Conservation (phyloP, 2,888 invertebrate species). For the Mythimna loreyi region DNA sequence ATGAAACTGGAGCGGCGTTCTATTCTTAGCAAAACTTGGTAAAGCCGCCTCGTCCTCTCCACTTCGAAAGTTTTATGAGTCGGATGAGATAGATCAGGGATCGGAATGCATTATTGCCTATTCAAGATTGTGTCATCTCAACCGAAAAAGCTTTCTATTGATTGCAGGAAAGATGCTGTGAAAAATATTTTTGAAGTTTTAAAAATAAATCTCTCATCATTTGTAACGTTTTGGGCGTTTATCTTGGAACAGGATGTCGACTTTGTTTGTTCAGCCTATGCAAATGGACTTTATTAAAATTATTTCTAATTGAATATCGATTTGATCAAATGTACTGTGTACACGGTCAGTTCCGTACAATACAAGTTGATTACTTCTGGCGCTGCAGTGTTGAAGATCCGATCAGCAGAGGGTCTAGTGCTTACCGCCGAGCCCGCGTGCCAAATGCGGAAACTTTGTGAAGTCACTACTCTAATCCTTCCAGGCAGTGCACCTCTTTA, state of each 20-base stretch:
- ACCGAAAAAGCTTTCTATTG: conserved; percentile 50
- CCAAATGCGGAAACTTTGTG: conserved; percentile 81
- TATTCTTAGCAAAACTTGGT: conserved; percentile 78
- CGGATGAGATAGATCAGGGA: conserved; percentile 84
- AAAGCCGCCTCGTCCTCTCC: conserved; percentile 77
- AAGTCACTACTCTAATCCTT: conserved; percentile 82
- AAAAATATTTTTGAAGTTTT: conserved; percentile 23
- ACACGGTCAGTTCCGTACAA: background rate
- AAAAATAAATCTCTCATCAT: conserved; percentile 16
- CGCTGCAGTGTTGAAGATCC: conserved; percentile 37
- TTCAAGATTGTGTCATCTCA: conserved; percentile 81
- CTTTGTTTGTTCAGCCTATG: conserved; percentile 5
- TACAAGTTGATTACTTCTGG: conserved; percentile 29
- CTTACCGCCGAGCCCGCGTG: conserved; percentile 49
- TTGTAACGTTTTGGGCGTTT: conserved; percentile 2
- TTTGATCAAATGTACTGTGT: conserved; percentile 1
- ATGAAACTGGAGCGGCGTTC: conserved; percentile 66
- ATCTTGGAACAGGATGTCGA: background rate
- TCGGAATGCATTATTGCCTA: conserved; percentile 85
- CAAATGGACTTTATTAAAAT: background rate
- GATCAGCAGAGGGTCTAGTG: conserved; percentile 61
- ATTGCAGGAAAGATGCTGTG: conserved; percentile 27
- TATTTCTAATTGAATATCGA: background rate
- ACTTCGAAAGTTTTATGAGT: conserved; percentile 84
- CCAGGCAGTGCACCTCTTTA: conserved; percentile 80